phyloP scores from a whole-genome alignment of 2,113 vertebrate species.

The Cettia cetti region DNA sequence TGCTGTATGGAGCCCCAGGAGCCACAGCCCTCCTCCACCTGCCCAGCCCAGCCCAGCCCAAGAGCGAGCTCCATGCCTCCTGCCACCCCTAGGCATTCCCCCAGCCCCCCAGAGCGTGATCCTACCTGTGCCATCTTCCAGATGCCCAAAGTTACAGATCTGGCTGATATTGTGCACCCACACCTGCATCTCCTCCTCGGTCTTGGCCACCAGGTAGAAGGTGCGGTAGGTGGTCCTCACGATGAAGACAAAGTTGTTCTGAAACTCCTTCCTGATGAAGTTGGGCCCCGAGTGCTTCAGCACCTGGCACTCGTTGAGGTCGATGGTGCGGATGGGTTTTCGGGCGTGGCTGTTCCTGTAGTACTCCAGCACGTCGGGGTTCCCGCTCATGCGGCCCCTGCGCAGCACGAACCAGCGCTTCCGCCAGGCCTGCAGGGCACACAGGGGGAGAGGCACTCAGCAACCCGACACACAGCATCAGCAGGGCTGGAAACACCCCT shows the following conservation, averaged over 20 bases:
- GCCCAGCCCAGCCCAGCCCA: neutral
- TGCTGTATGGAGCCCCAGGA: neutral
- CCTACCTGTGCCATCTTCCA: conserved; percentile 85
- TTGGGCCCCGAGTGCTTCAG: conserved; percentile 81
- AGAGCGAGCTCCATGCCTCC: neutral
- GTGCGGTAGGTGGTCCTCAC: conserved; percentile 89
- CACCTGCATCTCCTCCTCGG: conserved; percentile 92
- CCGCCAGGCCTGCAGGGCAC: conserved; percentile 85
- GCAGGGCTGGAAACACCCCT: no score
- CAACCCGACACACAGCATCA: neutral
- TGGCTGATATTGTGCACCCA: conserved; percentile 93
- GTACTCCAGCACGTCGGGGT: conserved; percentile 94
- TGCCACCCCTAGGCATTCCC: neutral
- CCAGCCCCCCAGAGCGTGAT: neutral
- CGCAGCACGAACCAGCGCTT: conserved; percentile 97
- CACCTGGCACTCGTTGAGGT: conserved; percentile 93
- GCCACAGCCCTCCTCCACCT: neutral
- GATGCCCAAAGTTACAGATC: conserved; percentile 87
- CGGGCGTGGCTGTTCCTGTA: conserved; percentile 88
- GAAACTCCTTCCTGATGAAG: conserved; percentile 86
- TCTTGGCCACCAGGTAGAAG: conserved; percentile 97
- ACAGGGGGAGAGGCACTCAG: no score
- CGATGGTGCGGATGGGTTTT: conserved; percentile 91
- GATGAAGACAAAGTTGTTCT: conserved; percentile 90
- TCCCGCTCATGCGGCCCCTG: conserved; percentile 91